Conservation (phyloP, 2,888 invertebrate species). For the Parnassius smintheus region DNA sequence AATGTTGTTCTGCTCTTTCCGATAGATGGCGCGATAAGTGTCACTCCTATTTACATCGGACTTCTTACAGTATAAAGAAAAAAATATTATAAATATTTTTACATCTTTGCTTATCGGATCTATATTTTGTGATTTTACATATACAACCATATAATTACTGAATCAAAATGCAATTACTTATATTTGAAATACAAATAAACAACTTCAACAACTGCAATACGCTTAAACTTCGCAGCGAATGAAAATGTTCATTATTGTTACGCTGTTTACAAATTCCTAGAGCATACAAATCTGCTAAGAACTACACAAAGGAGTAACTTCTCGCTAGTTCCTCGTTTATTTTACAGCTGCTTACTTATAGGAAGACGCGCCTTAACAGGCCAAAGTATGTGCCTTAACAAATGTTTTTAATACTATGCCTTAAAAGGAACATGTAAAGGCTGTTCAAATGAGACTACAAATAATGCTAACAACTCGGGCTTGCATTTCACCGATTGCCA, state of each 20-base stretch:
- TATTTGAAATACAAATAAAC: too few relatives aligned
- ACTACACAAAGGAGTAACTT: slow-evolving; percentile 10
- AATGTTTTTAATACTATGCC: slow-evolving; percentile 37
- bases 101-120: too few relatives aligned
- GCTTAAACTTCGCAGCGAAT: slow-evolving; percentile 3
- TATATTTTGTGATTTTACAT: too few relatives aligned
- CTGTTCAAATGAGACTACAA: slow-evolving; percentile 45
- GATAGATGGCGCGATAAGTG: too few relatives aligned
- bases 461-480: slow-evolving; percentile 50
- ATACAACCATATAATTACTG: too few relatives aligned
- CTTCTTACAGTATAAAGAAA: too few relatives aligned
- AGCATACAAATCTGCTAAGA: slow-evolving; percentile 8
- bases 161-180: too few relatives aligned
- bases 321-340: slow-evolving; percentile 12
- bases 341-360: background rate
- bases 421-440: slow-evolving; percentile 46
- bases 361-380: slow-evolving; percentile 20
- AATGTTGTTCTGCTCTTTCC: too few relatives aligned
- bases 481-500: slow-evolving; percentile 36
- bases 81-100: too few relatives aligned
- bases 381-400: slow-evolving; percentile 29
- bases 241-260: slow-evolving; percentile 6
- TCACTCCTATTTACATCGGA: too few relatives aligned
- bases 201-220: too few relatives aligned
- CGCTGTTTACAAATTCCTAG: slow-evolving; percentile 9